phyloP scores from a whole-genome alignment of 2,113 vertebrate genomes.

The Nothoprocta perdicaria region DNA sequence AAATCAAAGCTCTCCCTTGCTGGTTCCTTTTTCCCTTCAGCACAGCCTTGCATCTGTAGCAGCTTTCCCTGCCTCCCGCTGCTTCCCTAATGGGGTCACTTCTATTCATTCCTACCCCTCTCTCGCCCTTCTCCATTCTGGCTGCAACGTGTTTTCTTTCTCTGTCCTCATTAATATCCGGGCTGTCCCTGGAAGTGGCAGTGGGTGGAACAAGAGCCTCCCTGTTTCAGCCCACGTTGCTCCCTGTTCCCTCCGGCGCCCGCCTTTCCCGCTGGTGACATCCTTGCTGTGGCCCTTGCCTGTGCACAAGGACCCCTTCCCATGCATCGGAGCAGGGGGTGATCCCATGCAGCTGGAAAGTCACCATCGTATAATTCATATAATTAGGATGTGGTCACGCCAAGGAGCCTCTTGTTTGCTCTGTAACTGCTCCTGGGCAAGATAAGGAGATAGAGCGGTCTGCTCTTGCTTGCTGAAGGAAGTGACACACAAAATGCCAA shows the following conservation, averaged over 20 bases:
- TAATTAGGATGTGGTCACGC: neutral
- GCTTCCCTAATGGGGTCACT: slow-evolving; percentile 47
- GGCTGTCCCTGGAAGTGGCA: neutral
- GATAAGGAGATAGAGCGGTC: neutral
- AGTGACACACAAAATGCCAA: neutral
- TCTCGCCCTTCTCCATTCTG: slow-evolving; percentile 23
- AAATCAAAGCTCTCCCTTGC: slow-evolving; percentile 34
- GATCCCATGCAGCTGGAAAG: neutral
- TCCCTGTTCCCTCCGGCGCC: neutral
- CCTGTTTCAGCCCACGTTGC: neutral
- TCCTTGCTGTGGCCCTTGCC: neutral
- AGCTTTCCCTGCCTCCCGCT: neutral
- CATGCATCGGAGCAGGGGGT: neutral
- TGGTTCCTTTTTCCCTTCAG: neutral
- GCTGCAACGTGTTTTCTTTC: slow-evolving; percentile 13
- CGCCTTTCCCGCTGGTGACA: neutral
- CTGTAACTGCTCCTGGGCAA: neutral
- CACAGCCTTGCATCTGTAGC: neutral
- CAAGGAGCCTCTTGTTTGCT: rapidly evolving
- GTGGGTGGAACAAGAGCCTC: neutral
- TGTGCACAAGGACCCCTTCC: neutral
- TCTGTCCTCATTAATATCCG: slow-evolving; percentile 31
- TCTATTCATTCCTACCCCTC: slow-evolving; percentile 23
- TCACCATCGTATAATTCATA: rapidly evolving
- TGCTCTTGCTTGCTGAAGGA: neutral